phyloP scores from a whole-genome alignment of 2,888 invertebrate genomes.

The Sialis lutaria region DNA sequence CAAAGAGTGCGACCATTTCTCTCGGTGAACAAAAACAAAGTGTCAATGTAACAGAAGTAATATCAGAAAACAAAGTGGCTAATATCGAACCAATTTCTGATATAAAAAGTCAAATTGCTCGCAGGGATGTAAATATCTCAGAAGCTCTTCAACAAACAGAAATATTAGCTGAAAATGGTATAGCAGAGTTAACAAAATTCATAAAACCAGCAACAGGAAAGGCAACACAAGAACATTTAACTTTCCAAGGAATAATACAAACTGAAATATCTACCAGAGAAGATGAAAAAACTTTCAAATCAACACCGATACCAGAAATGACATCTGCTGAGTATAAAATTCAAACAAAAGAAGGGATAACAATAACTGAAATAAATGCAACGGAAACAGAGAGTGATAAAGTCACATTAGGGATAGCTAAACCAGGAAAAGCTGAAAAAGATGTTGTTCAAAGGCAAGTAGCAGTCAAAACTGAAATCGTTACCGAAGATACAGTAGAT shows the following conservation, averaged over 20 bases:
- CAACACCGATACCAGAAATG: slow-evolving; percentile 11
- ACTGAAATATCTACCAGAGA: slow-evolving; percentile 17
- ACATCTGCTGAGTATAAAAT: slow-evolving; percentile 14
- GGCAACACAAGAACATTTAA: slow-evolving; percentile 16
- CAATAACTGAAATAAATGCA: slow-evolving; percentile 22
- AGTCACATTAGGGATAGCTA: slow-evolving; percentile 24
- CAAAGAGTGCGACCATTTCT: slow-evolving; percentile 14
- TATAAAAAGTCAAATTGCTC: slow-evolving; percentile 10
- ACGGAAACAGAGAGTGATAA: slow-evolving; percentile 23
- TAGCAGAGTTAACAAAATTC: slow-evolving; percentile 10
- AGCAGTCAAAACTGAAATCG: slow-evolving; percentile 24
- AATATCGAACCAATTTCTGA: slow-evolving; percentile 8
- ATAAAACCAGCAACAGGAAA: slow-evolving; percentile 7
- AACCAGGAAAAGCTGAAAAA: slow-evolving; percentile 25
- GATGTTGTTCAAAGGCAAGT: slow-evolving; percentile 26
- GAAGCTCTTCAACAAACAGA: slow-evolving; percentile 14
- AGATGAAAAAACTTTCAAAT: slow-evolving; percentile 15
- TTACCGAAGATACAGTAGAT: slow-evolving; percentile 15
- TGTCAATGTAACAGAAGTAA: slow-evolving; percentile 12
- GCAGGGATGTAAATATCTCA: slow-evolving; percentile 11
- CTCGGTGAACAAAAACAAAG: slow-evolving; percentile 6
- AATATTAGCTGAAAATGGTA: slow-evolving; percentile 11
- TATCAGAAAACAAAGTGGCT: slow-evolving; percentile 13
- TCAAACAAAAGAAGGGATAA: slow-evolving; percentile 19
- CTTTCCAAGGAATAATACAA: slow-evolving; percentile 17